Conservation (phyloP, 2,888 invertebrate species). For the Chrysolina haemoptera region DNA sequence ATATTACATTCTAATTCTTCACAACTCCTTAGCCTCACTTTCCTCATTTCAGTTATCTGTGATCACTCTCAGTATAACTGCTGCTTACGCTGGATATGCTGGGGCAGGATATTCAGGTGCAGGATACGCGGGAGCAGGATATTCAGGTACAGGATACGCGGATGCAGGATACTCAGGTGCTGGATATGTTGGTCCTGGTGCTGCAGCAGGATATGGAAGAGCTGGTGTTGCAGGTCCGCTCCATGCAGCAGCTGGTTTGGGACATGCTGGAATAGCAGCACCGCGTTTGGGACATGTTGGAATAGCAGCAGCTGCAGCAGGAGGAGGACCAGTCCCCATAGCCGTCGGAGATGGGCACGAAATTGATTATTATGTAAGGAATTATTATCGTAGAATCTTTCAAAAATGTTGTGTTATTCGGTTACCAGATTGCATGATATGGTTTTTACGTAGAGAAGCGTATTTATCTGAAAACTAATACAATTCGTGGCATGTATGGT, state of each 20-base stretch:
- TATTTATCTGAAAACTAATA: too few relatives aligned
- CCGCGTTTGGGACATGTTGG: too few relatives aligned
- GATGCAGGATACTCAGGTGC: constrained; percentile 30
- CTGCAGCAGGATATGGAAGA: constrained; percentile 33
- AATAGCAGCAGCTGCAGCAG: constrained; percentile 19
- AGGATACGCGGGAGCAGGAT: constrained; percentile 28
- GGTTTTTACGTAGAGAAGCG: too few relatives aligned
- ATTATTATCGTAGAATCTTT: too few relatives aligned
- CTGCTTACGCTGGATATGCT: constrained; percentile 11
- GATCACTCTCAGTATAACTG: constrained; percentile 22
- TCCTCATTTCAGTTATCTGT: constrained; percentile 15
- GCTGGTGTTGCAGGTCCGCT: constrained; percentile 28
- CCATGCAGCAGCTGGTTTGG: constrained; percentile 37
- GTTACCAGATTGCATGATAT: too few relatives aligned
- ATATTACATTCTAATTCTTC: too few relatives aligned
- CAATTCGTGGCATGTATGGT: too few relatives aligned
- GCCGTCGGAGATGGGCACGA: constrained; percentile 51
- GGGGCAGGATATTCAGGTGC: constrained; percentile 37
- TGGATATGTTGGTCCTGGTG: too few relatives aligned
- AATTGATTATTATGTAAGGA: constrained; percentile 56
- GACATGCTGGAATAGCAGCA: constrained; percentile 26
- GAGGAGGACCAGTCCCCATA: constrained; percentile 44
- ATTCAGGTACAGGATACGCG: constrained; percentile 25
- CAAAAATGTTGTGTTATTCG: too few relatives aligned
- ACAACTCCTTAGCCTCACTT: not conserved